These are phyloP conservation scores for Lophochroa leadbeateri DNA, from an alignment of 2,113 vertebrate genomes.

Conservation along the genomic window DNA sequence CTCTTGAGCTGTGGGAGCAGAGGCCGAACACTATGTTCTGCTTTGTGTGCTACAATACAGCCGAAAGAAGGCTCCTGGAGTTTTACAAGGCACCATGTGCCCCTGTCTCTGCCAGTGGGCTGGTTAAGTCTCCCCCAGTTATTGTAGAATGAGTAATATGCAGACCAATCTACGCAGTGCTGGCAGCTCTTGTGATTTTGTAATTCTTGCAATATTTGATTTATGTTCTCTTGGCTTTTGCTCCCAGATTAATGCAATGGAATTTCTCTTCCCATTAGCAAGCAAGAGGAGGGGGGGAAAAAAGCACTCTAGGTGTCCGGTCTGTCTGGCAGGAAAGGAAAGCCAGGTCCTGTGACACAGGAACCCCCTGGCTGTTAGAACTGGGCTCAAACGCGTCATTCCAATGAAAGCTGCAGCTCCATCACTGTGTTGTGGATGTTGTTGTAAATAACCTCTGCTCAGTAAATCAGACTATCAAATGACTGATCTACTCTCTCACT, in stretches of 20 bases:
- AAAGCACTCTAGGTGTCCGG: background rate
- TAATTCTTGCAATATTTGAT: background rate
- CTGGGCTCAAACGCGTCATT: background rate
- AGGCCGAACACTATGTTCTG: too few relatives aligned
- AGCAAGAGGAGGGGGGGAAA: background rate
- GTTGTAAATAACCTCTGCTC: background rate
- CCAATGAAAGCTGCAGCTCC: background rate
- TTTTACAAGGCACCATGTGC: background rate
- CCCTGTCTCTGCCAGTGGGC: background rate
- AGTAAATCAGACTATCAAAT: background rate
- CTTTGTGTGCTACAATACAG: too few relatives aligned
- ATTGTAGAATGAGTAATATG: background rate
- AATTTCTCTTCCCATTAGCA: background rate
- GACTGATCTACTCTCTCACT: background rate
- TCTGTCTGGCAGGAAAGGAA: background rate
- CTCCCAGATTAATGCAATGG: background rate
- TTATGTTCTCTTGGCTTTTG: background rate
- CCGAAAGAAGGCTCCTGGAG: too few relatives aligned
- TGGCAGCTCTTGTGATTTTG: background rate
- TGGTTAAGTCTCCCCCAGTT: background rate
- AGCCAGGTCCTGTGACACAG: background rate
- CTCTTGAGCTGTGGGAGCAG: too few relatives aligned
- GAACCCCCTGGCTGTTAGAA: background rate
- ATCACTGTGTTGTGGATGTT: background rate
- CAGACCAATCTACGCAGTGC: background rate